Percentiles rank a stretch among this genome's conserved stretches.
phyloP scores from a whole-genome alignment of 37 sponge, comb jelly and placozoan genomes.

The Halisarca cf. caerulea region DNA sequence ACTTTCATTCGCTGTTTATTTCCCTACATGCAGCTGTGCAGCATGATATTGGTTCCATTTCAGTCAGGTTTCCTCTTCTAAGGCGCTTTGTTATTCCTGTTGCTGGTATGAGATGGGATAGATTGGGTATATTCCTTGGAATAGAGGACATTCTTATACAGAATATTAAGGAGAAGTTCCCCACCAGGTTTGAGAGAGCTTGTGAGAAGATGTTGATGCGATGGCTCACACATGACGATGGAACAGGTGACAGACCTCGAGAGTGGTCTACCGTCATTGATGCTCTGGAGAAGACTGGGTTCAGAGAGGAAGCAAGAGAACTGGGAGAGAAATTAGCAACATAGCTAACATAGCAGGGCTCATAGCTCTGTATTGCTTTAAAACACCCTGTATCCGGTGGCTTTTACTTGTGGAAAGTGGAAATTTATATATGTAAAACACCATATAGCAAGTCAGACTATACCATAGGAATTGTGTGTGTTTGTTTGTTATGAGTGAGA shows the following conservation, averaged over 20 bases:
- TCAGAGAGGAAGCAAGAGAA: not conserved
- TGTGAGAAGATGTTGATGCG: not conserved
- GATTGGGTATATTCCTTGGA: not conserved
- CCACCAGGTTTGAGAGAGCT: not conserved
- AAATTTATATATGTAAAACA: not conserved
- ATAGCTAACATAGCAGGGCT: no score
- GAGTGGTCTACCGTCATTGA: not conserved
- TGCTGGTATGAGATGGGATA: not conserved
- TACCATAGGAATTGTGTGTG: no score
- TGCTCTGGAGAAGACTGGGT: not conserved
- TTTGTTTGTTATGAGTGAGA: no score
- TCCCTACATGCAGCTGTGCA: no score
- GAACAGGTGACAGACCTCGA: not conserved
- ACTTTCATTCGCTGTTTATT: no score
- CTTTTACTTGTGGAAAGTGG: not conserved
- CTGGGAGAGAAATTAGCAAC: no score
- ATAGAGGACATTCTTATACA: not conserved
- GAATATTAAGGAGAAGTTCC: not conserved
- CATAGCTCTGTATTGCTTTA: no score
- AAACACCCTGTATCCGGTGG: no score
- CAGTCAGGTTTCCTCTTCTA: no score
- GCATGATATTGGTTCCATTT: no score
- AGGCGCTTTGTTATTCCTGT: not conserved
- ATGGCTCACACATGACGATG: not conserved
- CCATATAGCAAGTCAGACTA: no score